Base-by-base conservation (phyloP, 2,888 invertebrate genomes). In the Apodemia hepburni region DNA sequence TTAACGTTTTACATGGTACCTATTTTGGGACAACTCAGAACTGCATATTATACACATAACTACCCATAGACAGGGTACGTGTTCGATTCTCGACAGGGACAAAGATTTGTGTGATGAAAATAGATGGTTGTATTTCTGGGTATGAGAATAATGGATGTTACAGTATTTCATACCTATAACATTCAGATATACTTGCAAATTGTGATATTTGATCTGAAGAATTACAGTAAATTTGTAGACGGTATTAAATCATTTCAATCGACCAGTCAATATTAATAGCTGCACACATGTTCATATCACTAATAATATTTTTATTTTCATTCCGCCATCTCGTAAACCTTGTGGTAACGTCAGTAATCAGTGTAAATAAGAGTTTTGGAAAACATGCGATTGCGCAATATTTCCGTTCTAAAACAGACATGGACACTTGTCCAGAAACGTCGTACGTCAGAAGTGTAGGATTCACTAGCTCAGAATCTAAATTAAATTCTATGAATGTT, bases 351-450 rank as follows among this genome's bases (percentile, higher is more conserved):
- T 54, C 61, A 57, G 29, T 38, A 38, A 61, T 61, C 51, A 61
- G 54, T 54, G 38, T 61, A 62, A 33, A 61, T 58, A 61, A 29
- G 45, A 33, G 17, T 47, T 58, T 47, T 33, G 65, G 57, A 54
- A 63, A 67, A 66, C 65, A 61, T 58, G 18, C 62, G 33, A 68
- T 68, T 68, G 68, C 68, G 68, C 65, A 65, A 67, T 65, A 62
- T 64, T 64, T 54, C 61, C 45, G 64, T 54, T 54, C 69, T 60
- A 69, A 66, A 65, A 64, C 66, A 69, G 64, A 60, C 63, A 18
- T 63, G 62, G 64, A 69, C 67, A 69, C 69, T 69, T 69, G 69
- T 69, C 69, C 68, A 68, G 69, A 27, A 33, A 65, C 68, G 68
- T 69, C 69, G 68, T 65, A 61, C 68, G 65, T 68, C 65, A 64